These are phyloP conservation scores for Molossus molossus DNA, from an alignment of 2,797 vertebrate genomes.

Conservation along the genomic window DNA sequence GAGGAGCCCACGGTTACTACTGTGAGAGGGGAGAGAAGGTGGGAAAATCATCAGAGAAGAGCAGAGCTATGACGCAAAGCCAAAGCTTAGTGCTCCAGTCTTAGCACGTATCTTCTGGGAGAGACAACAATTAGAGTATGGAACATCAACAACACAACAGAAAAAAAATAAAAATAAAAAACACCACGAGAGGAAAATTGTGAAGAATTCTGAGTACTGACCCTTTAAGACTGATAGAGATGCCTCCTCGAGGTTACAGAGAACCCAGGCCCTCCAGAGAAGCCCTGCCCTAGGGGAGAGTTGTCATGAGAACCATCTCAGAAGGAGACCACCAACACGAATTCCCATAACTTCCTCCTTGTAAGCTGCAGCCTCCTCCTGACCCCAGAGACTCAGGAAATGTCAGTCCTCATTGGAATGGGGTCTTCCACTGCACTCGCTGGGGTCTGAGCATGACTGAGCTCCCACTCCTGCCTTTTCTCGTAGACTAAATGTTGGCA, in stretches of 20 bases:
- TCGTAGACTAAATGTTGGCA: background rate
- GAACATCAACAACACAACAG: background rate
- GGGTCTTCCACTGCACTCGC: background rate
- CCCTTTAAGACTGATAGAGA: background rate
- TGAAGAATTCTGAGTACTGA: background rate
- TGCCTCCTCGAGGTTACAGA: background rate
- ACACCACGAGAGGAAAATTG: background rate
- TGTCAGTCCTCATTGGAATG: background rate
- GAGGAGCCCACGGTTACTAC: background rate
- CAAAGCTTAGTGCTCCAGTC: background rate
- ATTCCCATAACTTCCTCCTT: background rate
- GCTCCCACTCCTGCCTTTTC: background rate
- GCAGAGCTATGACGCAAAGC: background rate
- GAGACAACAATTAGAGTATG: background rate
- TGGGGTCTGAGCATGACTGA: background rate
- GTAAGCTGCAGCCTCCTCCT: background rate
- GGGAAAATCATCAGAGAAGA: background rate
- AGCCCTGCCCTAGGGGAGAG: background rate
- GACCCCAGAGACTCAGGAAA: background rate
- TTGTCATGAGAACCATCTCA: background rate
- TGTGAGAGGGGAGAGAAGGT: background rate
- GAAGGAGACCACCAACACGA: background rate
- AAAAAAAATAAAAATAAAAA: background rate
- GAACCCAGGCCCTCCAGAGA: background rate
- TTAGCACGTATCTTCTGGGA: background rate